Percentiles rank a stretch among this genome's conserved stretches.
Conservation (phyloP, 92 coral and sea anemone species). For the Micromussa lordhowensis region DNA sequence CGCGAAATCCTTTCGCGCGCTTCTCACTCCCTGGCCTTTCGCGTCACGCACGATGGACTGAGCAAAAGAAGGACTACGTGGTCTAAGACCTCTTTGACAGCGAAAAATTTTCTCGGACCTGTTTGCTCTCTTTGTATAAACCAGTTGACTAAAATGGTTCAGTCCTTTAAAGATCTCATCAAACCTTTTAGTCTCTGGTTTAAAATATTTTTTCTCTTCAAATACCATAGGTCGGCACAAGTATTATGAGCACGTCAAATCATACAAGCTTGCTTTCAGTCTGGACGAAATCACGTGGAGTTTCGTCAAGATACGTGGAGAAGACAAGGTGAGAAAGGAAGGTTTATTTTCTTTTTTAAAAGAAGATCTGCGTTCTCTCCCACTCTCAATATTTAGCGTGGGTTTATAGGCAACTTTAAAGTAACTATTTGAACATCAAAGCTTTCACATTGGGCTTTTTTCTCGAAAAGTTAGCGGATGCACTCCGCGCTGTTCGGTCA, state of each 20-base stretch:
- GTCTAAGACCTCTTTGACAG: too few relatives aligned
- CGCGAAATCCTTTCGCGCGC: too few relatives aligned
- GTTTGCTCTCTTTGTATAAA: too few relatives aligned
- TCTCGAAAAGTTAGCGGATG: background rate
- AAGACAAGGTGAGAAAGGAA: conserved; percentile 31
- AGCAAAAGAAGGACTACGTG: too few relatives aligned
- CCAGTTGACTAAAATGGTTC: background rate
- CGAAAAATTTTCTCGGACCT: too few relatives aligned
- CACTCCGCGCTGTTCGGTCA: background rate
- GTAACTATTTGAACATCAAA: background rate
- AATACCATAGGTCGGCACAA: conserved; percentile 71
- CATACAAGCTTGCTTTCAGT: conserved; percentile 71
- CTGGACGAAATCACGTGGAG: conserved; percentile 61
- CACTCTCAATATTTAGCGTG: background rate
- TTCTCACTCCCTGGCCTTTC: too few relatives aligned
- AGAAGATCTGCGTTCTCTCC: background rate
- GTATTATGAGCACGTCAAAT: conserved; percentile 80
- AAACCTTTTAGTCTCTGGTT: background rate
- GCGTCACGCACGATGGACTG: too few relatives aligned
- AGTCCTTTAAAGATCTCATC: background rate
- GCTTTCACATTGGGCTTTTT: background rate
- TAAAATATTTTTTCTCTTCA: background rate
- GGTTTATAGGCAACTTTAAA: background rate
- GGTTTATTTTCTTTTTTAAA: background rate
- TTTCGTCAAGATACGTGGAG: conserved; percentile 33